phyloP scores from a whole-genome alignment of 2,113 vertebrate genomes.

The Corvus moneduloides region DNA sequence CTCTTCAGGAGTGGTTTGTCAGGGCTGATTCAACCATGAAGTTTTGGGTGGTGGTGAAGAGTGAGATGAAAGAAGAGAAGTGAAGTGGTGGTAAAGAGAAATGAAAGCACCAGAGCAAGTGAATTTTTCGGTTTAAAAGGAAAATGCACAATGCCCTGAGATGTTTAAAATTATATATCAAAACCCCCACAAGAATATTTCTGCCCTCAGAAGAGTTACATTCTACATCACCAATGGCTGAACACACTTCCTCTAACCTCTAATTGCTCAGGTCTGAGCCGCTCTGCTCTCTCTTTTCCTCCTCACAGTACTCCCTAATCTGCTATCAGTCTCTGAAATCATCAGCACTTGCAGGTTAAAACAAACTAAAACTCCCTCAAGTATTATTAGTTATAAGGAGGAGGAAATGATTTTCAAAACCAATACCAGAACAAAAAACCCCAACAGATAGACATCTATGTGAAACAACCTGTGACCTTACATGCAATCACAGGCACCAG shows the following conservation, averaged over 20 bases:
- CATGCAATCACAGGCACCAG: not conserved
- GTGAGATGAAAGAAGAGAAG: no score
- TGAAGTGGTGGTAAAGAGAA: not conserved
- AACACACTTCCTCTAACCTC: not conserved
- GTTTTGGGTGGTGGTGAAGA: not conserved
- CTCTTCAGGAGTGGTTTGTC: not conserved
- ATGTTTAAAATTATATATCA: not conserved
- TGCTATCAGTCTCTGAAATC: conserved; percentile 25
- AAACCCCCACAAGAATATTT: not conserved
- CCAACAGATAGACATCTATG: not conserved
- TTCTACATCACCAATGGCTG: not conserved
- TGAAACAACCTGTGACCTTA: not conserved
- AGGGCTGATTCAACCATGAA: not conserved
- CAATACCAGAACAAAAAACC: not conserved
- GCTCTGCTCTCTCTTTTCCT: not conserved
- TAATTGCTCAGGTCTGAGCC: not conserved
- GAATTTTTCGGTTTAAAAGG: not conserved
- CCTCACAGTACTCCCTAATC: not conserved
- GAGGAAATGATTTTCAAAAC: conserved; percentile 3
- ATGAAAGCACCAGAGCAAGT: not conserved
- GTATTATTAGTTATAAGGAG: not conserved
- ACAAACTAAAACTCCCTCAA: conserved; percentile 21
- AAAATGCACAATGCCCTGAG: not conserved
- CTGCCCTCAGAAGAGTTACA: not conserved
- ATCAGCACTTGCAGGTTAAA: not conserved